Evolutionary conservation across 2,888 invertebrate species (phyloP).

Genomic region (Gandaritis pyraliata): DNA sequence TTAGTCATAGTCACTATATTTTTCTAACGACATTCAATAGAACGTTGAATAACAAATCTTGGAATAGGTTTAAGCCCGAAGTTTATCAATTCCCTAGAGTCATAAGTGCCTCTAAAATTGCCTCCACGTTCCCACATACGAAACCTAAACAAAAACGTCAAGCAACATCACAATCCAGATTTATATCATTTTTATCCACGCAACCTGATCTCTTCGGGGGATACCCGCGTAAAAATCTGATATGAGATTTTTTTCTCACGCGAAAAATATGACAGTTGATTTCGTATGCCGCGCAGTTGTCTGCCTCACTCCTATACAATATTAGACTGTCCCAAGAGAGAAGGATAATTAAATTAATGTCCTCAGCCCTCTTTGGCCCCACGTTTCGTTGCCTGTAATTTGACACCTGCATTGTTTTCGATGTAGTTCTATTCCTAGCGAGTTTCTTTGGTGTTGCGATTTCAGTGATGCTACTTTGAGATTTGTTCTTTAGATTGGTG

Average conservation of each 20-base stretch:
- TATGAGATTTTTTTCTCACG: constrained; percentile 82
- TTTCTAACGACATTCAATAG: neutral
- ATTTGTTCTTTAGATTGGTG: constrained; percentile 14
- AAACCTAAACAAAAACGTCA: constrained; percentile 42
- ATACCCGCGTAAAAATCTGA: constrained; percentile 73
- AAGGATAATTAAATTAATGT: constrained; percentile 82
- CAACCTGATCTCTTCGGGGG: constrained; percentile 76
- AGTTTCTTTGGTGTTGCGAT: constrained; percentile 45
- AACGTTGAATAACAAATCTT: neutral
- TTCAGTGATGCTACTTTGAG: constrained; percentile 25
- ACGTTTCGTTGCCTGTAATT: constrained; percentile 73
- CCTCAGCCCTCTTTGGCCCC: constrained; percentile 74
- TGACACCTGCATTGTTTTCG: constrained; percentile 82
- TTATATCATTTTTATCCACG: constrained; percentile 70
- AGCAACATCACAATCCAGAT: constrained; percentile 63
- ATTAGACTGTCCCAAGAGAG: constrained; percentile 78
- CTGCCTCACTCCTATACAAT: constrained; percentile 74
- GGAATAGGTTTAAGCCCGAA: neutral
- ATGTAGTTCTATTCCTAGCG: constrained; percentile 55
- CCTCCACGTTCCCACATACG: constrained; percentile 35
- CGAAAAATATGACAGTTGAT: constrained; percentile 81
- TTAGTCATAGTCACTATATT: too few species aligned
- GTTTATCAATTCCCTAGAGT: constrained; percentile 10
- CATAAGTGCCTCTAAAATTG: constrained; percentile 33
- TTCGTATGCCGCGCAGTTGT: constrained; percentile 68